Evolutionary conservation across 2,113 vertebrate genomes (phyloP).

Genomic region (Dasyprocta punctata): DNA sequence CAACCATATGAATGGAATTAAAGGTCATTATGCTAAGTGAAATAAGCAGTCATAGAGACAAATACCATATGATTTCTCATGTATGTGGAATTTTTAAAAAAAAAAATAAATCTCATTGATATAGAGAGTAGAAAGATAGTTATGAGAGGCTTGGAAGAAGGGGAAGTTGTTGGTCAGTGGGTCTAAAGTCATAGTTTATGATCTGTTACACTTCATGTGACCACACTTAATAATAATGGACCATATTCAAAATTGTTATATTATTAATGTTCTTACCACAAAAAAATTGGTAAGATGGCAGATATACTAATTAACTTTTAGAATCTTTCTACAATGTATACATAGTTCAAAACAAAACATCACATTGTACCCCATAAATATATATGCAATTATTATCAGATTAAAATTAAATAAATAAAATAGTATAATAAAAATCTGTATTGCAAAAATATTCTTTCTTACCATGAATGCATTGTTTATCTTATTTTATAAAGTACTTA

Average conservation of each 20-base stretch:
- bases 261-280: background rate
- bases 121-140: background rate
- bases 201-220: background rate
- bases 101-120: background rate
- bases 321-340: background rate
- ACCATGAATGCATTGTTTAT: background rate
- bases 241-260: background rate
- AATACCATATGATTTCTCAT: background rate
- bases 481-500: conserved; percentile 37
- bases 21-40: background rate
- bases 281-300: background rate
- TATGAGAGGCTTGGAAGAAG: background rate
- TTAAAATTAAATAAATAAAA: background rate
- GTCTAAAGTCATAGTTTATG: background rate
- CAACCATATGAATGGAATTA: background rate
- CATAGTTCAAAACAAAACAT: background rate
- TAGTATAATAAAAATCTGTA: background rate
- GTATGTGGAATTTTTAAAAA: background rate
- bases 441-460: background rate
- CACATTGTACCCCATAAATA: background rate
- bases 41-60: background rate
- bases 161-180: background rate
- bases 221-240: background rate
- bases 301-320: background rate
- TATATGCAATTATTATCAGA: background rate